phyloP scores from a whole-genome alignment of 1,140 invertebrate species.

The Atta colombica region DNA sequence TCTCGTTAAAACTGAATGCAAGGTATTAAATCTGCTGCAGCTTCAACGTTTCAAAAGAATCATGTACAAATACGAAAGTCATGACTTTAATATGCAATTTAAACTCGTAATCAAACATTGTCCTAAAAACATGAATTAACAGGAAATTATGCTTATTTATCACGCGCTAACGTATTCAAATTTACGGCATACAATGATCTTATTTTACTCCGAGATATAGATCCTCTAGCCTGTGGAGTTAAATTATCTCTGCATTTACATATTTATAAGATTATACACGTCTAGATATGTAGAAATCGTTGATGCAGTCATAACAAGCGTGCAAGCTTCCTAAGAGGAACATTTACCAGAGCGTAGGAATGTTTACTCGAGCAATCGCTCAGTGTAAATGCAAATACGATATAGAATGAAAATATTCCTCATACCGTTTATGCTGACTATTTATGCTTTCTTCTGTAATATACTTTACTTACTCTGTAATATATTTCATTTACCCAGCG shows the following conservation, averaged over 20 bases:
- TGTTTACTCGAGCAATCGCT: background rate
- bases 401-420: conserved; percentile 2
- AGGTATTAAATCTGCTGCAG: conserved; percentile 13
- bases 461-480: background rate
- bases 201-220: conserved; percentile 17
- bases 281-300: conserved; percentile 36
- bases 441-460: conserved; percentile 22
- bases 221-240: background rate
- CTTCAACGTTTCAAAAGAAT: background rate
- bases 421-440: background rate
- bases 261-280: conserved; percentile 48
- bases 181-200: conserved; percentile 45
- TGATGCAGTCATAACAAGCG: conserved; percentile 36
- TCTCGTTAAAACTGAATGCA: conserved; percentile 41
- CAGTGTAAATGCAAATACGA: conserved; percentile 36
- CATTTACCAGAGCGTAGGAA: conserved; percentile 12
- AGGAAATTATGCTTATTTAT: conserved; percentile 51
- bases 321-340: conserved; percentile 4
- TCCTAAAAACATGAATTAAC: conserved; percentile 55
- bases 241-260: conserved; percentile 37
- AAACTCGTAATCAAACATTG: conserved; percentile 17
- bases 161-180: conserved; percentile 45
- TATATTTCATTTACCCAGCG: background rate
- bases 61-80: conserved; percentile 34
- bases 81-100: conserved; percentile 30